Evolutionary conservation across 2,888 invertebrate genomes (phyloP), one percentile per base, ranked within the genome.

Genomic region (Blastobasis lacticolella): DNA sequence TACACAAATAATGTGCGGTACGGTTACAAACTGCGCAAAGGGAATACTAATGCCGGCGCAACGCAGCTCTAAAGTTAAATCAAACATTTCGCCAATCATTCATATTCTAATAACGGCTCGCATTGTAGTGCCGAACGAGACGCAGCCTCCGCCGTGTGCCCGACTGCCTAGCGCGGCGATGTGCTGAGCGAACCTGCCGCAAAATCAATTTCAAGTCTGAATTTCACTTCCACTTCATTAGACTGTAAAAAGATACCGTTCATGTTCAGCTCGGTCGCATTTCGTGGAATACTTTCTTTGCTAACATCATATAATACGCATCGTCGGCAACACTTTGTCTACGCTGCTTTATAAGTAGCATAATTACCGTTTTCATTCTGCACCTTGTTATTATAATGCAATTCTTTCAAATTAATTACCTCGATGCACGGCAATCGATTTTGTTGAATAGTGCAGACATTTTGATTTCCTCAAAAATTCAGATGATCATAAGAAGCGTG

Each of bases 1-100:
- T 54, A 81, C 83, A 86, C 86, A 87, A 87, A 86, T 87, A 85
- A 83, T 83, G 84, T 81, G 80, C 75, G 78, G 78, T 69, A 67
- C 73, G 69, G 78, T 75, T 80, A 79, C 80, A 77, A 81, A 81
- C 81, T 77, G 75, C 72, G 80, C 77, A 81, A 81, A 83, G 81
- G 78, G 82, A 83, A 85, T 81, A 78, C 75, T 77, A 76, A 77
- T 79, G 75, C 71, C 73, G 73, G 71, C 71, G 66, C 59, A 67
- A 69, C 64, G 70, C 66, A 65, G 62, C 68, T 70, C 68, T 64
- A 69, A 71, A 70, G 65, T 74, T 71, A 74, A 67, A 68, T 73
- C 70, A 71, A 80, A 80, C 72, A 78, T 72, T 73, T 70, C 63
- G 58, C 67, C 62, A 64, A 73, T 71, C 65, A 74, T 69, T 54